Conservation (phyloP, 1,140 invertebrate species). For the Plutomurus gul region DNA sequence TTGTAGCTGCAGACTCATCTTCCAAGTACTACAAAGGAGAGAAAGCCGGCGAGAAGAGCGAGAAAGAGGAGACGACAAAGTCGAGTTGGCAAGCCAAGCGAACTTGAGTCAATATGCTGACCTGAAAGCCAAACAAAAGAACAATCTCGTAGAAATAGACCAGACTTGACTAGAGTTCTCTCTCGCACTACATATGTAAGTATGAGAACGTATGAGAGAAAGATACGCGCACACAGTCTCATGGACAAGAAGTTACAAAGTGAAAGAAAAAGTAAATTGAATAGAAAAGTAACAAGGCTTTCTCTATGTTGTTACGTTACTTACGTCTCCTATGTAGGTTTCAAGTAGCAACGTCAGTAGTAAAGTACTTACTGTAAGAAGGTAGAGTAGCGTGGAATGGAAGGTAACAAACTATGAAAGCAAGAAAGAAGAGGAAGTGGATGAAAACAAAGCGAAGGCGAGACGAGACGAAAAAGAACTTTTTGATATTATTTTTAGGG, state of each 20-base stretch:
- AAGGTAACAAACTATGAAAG: conserved; percentile 19
- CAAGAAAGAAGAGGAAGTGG: neutral
- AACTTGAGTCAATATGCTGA: conserved; percentile 24
- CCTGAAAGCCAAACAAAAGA: conserved; percentile 23
- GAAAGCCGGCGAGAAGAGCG: neutral
- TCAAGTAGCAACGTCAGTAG: neutral
- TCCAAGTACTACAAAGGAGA: neutral
- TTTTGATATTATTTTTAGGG: conserved; percentile 22
- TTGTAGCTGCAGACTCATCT: neutral
- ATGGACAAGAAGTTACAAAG: neutral
- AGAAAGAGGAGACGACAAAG: neutral
- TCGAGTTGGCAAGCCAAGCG: conserved; percentile 18
- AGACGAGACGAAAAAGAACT: neutral
- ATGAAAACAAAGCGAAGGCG: conserved; percentile 8
- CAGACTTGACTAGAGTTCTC: neutral
- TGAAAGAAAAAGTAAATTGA: conserved; percentile 22
- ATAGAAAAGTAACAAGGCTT: conserved; percentile 6
- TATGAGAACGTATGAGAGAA: neutral
- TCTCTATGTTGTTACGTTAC: neutral
- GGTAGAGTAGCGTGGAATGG: neutral
- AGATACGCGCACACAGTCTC: neutral
- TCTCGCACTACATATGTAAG: neutral
- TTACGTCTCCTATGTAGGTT: neutral
- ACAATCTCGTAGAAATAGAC: conserved; percentile 5
- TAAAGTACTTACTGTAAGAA: conserved; percentile 5